Conservation (phyloP, 2,113 vertebrate species). For the Pelusios castaneus region DNA sequence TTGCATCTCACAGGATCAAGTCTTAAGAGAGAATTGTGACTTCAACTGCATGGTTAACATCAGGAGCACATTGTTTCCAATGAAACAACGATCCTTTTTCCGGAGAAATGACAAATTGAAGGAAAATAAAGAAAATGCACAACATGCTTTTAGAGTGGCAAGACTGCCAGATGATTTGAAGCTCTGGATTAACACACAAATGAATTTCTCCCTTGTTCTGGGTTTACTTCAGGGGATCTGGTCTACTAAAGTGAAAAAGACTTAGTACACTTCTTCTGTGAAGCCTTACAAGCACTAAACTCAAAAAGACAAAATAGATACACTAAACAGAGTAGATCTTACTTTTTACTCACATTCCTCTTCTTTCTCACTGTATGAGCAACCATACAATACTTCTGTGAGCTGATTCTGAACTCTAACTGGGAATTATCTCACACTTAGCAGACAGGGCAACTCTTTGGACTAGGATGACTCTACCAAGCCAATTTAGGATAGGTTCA, state of each 20-base stretch:
- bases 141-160: not conserved
- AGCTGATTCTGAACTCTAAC: not conserved
- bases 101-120: constrained; percentile 13
- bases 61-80: not conserved
- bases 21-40: not conserved
- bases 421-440: not conserved
- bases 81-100: not conserved
- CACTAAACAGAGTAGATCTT: not conserved
- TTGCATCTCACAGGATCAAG: not conserved
- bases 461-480: not conserved
- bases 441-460: not conserved
- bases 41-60: not conserved
- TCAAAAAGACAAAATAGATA: not conserved
- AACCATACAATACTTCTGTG: not conserved
- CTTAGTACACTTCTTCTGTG: not conserved
- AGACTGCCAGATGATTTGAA: not conserved
- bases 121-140: constrained; percentile 5
- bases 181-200: not conserved
- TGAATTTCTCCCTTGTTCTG: not conserved
- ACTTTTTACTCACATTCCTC: not conserved
- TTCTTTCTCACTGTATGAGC: not conserved
- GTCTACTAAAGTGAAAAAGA: not conserved
- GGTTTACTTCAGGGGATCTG: not conserved
- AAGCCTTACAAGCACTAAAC: not conserved
- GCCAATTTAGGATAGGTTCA: not conserved